Base-by-base conservation (phyloP, 2,113 vertebrate genomes). In the Dendropsophus ebraccatus region DNA sequence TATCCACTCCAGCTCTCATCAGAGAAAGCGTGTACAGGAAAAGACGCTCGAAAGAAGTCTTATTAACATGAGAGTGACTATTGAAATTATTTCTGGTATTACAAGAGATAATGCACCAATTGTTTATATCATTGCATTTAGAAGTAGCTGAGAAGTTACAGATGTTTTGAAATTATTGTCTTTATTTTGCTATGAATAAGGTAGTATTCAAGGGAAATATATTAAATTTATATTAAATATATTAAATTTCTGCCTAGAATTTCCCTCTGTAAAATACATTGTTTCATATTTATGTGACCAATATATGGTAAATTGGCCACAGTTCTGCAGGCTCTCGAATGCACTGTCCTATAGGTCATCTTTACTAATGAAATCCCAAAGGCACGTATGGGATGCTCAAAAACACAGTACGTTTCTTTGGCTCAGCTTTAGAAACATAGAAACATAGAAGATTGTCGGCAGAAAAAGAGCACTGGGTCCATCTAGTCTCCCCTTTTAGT, bases 21-120 rank as follows among this genome's bases (percentile, higher is more conserved):
- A 84, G 37, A 77, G 72, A 49, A 32, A 76, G n/a, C 7, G 58
- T 76, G 37, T 28, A 75, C 5, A 74, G 32, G 47, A 56, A 75
- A 9, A 45, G n/a, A n/a, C 41, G 56, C 77, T 76, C 6, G 35
- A 21, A 83, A 74, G 30, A 50, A 84, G 35, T 62, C 25, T 84
- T 58, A 49, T 60, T 84, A 76, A 84, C 35, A 83, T 30, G 13
- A n/a, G n/a, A 77, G 37, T 35, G 16, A 62, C 19, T 76, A 47
- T 50, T 82, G 62, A 74, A 74, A 60, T 75, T 37, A 74, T 54
- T 74, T 81, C 35, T 74, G 35, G 52, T 28, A 58, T 56, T 84
- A 41, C 70, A 84, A 41, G 52, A 84, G 32, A 74, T 84, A 84
- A 84, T 56, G 16, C 25, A 81, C 47, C 56, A 28, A 28, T 81